phyloP scores from a whole-genome alignment of 64 coral and sea anemone genomes.

The Trachythela sp. region DNA sequence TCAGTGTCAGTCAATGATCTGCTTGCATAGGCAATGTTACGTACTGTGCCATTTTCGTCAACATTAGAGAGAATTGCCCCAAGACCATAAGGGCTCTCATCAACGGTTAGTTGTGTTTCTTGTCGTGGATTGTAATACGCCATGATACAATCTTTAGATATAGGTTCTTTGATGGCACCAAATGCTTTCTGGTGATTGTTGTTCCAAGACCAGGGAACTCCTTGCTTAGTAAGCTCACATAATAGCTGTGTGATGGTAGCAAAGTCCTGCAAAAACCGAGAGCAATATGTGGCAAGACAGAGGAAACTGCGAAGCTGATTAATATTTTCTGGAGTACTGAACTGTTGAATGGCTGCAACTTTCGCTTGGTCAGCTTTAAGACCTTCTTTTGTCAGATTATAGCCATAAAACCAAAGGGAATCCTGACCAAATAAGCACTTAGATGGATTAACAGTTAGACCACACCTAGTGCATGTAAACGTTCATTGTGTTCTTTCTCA shows the following conservation, averaged over 20 bases:
- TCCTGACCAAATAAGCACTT: neutral
- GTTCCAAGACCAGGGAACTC: neutral
- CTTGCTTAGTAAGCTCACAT: neutral
- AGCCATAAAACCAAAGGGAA: neutral
- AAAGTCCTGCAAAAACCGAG: neutral
- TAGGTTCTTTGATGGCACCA: neutral
- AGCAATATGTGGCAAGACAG: neutral
- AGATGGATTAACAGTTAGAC: neutral
- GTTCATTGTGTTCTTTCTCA: neutral
- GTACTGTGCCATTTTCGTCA: neutral
- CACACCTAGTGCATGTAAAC: neutral
- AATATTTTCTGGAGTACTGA: neutral
- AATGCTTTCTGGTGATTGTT: neutral
- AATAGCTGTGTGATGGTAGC: neutral
- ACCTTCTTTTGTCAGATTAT: neutral
- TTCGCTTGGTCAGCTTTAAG: neutral
- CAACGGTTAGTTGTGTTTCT: neutral
- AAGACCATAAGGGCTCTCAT: constrained; percentile 15
- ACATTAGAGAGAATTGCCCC: constrained; percentile 24
- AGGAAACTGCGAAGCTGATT: neutral
- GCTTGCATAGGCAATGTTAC: constrained; percentile 29
- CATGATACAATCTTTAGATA: constrained; percentile 5
- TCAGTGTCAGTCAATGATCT: constrained; percentile 12
- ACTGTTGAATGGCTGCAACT: neutral
- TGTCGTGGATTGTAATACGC: constrained; percentile 23